Percentiles rank a stretch among this genome's conserved stretches.
These are phyloP conservation scores for Larimichthys polyactis DNA, from an alignment of 2,113 vertebrate species.

Conservation along the genomic window DNA sequence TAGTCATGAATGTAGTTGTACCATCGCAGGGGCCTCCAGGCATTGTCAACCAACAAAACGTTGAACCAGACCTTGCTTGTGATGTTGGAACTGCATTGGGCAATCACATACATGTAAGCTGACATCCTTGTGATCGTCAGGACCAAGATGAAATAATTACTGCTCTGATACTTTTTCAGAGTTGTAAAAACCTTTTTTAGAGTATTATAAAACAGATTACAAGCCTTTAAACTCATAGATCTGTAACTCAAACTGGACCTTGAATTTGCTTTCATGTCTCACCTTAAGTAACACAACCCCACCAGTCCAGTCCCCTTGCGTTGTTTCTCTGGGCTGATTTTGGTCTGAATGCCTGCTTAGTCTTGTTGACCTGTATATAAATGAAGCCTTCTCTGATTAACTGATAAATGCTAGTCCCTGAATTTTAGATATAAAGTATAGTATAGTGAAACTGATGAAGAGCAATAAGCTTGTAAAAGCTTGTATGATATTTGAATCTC, in stretches of 20 bases:
- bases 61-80: too few species aligned
- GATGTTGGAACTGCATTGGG: too few species aligned
- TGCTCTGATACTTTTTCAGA: background rate
- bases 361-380: background rate
- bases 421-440: background rate
- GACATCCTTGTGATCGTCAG: background rate
- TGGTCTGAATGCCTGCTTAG: background rate
- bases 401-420: background rate
- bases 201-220: background rate
- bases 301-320: too few species aligned
- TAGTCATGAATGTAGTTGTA: too few species aligned
- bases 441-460: constrained; percentile 4
- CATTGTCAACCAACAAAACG: too few species aligned
- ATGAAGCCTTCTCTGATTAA: background rate
- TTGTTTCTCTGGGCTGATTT: background rate
- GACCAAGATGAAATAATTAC: background rate
- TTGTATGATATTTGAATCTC: background rate
- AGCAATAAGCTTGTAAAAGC: background rate
- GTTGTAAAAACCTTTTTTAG: background rate
- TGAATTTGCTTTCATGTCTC: background rate
- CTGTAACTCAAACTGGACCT: background rate
- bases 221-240: background rate
- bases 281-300: background rate
- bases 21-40: too few species aligned
- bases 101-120: background rate